Conservation (phyloP, 2,113 vertebrate species). For the Oncorhynchus keta region DNA sequence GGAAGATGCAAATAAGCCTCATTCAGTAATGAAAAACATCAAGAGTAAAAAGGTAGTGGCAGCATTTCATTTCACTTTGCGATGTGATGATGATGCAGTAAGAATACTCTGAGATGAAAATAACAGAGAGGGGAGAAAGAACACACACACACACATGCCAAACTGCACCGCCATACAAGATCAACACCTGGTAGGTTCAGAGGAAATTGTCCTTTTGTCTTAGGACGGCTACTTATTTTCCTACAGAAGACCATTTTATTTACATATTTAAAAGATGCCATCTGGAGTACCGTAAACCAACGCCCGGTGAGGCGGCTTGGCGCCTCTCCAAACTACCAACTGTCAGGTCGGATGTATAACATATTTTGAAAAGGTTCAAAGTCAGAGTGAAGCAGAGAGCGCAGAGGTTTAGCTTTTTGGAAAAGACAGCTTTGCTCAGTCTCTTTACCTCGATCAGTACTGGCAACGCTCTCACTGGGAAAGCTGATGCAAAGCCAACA, state of each 20-base stretch:
- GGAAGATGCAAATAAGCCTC: slow-evolving; percentile 44
- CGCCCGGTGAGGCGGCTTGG: slow-evolving; percentile 35
- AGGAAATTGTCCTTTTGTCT: neutral
- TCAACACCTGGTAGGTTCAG: slow-evolving; percentile 31
- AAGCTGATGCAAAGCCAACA: neutral
- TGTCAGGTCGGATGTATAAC: slow-evolving; percentile 21
- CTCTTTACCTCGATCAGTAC: slow-evolving; percentile 1
- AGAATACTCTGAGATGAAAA: slow-evolving; percentile 8
- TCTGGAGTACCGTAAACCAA: slow-evolving; percentile 55
- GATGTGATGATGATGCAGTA: neutral
- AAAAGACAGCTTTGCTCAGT: slow-evolving; percentile 11
- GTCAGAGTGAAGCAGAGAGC: slow-evolving; percentile 18
- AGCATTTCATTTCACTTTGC: neutral
- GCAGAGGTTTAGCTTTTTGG: slow-evolving; percentile 13
- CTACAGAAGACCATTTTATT: slow-evolving; percentile 46
- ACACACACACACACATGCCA: neutral
- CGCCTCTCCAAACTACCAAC: slow-evolving; percentile 41
- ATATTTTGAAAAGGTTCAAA: slow-evolving; percentile 13
- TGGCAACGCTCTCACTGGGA: neutral
- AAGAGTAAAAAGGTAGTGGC: neutral
- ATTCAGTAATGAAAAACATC: neutral
- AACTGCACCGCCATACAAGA: neutral
- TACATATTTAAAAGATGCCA: slow-evolving; percentile 61
- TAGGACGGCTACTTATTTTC: slow-evolving; percentile 10
- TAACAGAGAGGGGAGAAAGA: slow-evolving; percentile 6